Base-by-base conservation (phyloP, 1,140 invertebrate genomes). In the Sesamia nonagrioides region DNA sequence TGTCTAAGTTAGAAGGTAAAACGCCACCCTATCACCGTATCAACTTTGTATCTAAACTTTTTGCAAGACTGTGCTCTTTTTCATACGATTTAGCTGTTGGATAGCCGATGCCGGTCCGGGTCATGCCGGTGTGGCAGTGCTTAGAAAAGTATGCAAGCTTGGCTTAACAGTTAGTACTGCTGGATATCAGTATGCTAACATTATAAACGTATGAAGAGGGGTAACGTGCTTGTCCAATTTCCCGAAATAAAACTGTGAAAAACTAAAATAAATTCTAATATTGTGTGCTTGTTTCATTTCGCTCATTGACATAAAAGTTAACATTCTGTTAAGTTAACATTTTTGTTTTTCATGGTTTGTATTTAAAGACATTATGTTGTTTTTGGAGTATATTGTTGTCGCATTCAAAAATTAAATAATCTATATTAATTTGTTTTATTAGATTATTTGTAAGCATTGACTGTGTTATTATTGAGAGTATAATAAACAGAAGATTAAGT, bases 1-100 rank as follows among this genome's bases (percentile, higher is more conserved):
- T 99, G 54, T 96, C 97, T 79, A 98, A 98, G 95, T 95, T 98
- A 84, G 96, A 97, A 97, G 97, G 97, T 94, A 94, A 95, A 82
- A 79, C 78, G 54, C 42, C 80, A 60, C 76, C 66, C 18, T 79
- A 80, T 71, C 58, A 74, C 50, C 75, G 80, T 45, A 76, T 83
- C 54, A 79, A 81, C 9, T n/a, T 6, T 45, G 66, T 79, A 45
- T 76, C 78, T 18, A 42, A 35, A 8, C 35, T 37, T 63, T 33
- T 63, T 42, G 42, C n/a, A n/a, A 37, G 60, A 58, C 15, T 27
- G 3, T 27, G 77, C 60, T 56, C 66, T 45, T 5, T 42, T 42
- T 42, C 40, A 42, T 42, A 6, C 40, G 40, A 6, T 42, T 42
- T 42, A 9, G 40, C 40, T 4, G 40, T 7, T 42, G 4, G 40